Evolutionary conservation across 2,888 invertebrate genomes (phyloP).

Genomic region (Palloptera scutellata): DNA sequence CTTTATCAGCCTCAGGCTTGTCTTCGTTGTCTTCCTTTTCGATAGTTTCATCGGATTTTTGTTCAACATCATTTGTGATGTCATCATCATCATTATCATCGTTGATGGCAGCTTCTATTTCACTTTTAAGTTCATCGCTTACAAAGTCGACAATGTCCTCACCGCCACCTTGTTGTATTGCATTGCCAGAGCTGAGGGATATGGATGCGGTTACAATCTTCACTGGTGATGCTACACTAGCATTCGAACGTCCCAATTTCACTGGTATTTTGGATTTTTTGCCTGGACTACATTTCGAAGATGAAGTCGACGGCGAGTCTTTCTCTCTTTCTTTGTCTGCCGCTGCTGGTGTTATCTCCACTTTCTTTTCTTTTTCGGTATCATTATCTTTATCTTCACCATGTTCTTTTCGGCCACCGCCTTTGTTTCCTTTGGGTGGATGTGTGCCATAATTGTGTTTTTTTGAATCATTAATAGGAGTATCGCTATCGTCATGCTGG

Average conservation of each 20-base stretch:
- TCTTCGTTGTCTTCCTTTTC: slow-evolving; percentile 46
- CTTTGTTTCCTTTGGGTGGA: slow-evolving; percentile 51
- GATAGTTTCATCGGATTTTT: slow-evolving; percentile 32
- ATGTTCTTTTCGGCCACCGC: slow-evolving; percentile 41
- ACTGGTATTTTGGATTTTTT: slow-evolving; percentile 64
- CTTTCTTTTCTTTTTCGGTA: slow-evolving; percentile 43
- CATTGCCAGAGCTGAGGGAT: slow-evolving; percentile 42
- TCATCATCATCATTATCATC: slow-evolving; percentile 50
- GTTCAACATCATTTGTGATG: slow-evolving; percentile 27
- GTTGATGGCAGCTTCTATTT: slow-evolving; percentile 60
- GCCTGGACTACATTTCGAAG: slow-evolving; percentile 57
- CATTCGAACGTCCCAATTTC: slow-evolving; percentile 49
- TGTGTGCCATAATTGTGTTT: slow-evolving; percentile 59
- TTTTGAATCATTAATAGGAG: slow-evolving; percentile 21
- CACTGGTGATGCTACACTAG: slow-evolving; percentile 66
- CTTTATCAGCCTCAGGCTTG: slow-evolving; percentile 49
- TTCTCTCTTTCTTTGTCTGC: slow-evolving; percentile 42
- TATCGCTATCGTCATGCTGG: slow-evolving; percentile 22
- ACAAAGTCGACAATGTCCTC: slow-evolving; percentile 62
- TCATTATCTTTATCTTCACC: slow-evolving; percentile 53
- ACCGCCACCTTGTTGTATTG: slow-evolving; percentile 63
- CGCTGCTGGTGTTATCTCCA: slow-evolving; percentile 35
- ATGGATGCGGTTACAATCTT: slow-evolving; percentile 47
- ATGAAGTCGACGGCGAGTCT: slow-evolving; percentile 41
- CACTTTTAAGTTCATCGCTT: slow-evolving; percentile 59